Conservation (phyloP, 2,888 invertebrate genomes). For the Archips crataeganus region DNA sequence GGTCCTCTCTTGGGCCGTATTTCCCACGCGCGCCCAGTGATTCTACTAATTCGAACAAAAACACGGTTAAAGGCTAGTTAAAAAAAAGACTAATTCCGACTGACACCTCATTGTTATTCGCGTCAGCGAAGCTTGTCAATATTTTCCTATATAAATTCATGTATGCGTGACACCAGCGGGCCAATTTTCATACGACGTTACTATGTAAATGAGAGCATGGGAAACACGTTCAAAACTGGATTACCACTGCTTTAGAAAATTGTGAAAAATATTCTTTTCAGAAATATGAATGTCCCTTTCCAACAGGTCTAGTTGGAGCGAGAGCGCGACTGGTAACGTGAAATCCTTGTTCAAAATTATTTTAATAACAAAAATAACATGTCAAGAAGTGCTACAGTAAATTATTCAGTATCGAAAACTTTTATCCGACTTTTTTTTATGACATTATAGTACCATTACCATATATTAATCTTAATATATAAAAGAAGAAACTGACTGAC, state of each 20-base stretch:
- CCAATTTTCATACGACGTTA: slow-evolving; percentile 38
- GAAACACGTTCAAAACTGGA: slow-evolving; percentile 7
- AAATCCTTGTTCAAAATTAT: too few relatives aligned
- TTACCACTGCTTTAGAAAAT: slow-evolving; percentile 5
- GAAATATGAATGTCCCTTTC: not conserved
- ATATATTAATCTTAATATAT: too few relatives aligned
- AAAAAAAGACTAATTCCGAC: not conserved
- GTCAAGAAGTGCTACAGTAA: too few relatives aligned
- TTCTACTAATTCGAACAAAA: too few relatives aligned
- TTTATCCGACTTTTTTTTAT: too few relatives aligned
- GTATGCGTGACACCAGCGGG: slow-evolving; percentile 33
- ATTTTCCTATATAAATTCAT: slow-evolving; percentile 42
- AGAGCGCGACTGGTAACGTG: not conserved
- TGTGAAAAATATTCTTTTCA: not conserved
- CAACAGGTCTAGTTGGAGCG: not conserved
- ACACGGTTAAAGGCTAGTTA: too few relatives aligned
- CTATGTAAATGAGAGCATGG: slow-evolving; percentile 35
- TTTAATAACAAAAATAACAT: too few relatives aligned
- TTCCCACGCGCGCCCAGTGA: too few relatives aligned
- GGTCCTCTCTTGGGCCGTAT: too few relatives aligned
- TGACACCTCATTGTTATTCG: slow-evolving; percentile 39
- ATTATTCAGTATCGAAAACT: too few relatives aligned
- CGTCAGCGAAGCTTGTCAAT: slow-evolving; percentile 27
- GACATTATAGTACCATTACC: too few relatives aligned
- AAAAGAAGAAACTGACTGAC: too few relatives aligned